A percentile compares a stretch with the other conserved stretches of the same genome.
phyloP scores from a whole-genome alignment of 2,888 invertebrate species.

The Steinernema carpocapsae region DNA sequence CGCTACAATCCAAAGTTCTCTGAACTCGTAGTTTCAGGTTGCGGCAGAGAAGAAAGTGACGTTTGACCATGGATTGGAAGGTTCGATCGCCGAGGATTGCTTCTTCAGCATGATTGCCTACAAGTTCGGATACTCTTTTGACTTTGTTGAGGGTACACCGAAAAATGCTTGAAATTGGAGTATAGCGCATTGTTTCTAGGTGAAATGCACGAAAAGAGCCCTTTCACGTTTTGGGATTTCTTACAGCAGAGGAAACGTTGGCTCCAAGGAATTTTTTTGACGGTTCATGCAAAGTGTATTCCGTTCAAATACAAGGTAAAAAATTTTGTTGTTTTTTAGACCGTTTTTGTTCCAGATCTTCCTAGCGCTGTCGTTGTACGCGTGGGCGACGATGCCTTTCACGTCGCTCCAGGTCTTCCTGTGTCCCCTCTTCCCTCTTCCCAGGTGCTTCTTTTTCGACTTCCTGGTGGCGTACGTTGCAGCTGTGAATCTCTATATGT shows the following conservation, averaged over 20 bases:
- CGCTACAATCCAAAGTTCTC: background rate
- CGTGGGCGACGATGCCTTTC: conserved; percentile 92
- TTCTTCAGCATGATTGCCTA: conserved; percentile 95
- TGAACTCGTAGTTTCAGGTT: conserved; percentile 42
- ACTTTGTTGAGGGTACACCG: conserved; percentile 81
- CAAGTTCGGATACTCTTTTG: conserved; percentile 86
- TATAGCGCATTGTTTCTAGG: conserved; percentile 69
- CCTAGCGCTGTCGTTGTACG: conserved; percentile 86
- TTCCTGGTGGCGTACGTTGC: conserved; percentile 87
- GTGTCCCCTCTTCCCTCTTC: conserved; percentile 83
- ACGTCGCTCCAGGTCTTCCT: conserved; percentile 87
- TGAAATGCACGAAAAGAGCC: conserved; percentile 98
- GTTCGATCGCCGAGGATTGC: conserved; percentile 96
- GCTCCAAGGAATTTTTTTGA: conserved; percentile 75
- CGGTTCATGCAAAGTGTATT: conserved; percentile 70
- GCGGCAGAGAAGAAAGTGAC: conserved; percentile 88
- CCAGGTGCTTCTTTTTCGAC: conserved; percentile 79
- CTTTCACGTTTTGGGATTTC: conserved; percentile 91
- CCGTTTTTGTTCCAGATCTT: conserved; percentile 76
- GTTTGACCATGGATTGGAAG: conserved; percentile 93
- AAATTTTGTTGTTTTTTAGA: conserved; percentile 5
- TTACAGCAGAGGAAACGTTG: conserved; percentile 93
- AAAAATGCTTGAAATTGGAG: background rate
- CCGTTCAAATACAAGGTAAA: conserved; percentile 62
- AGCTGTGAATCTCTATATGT: conserved; percentile 94